Percentiles rank a stretch among this genome's conserved stretches.
These are phyloP conservation scores for Coranthus polyacanthus DNA, from an alignment of 2,797 vertebrate genomes.

Conservation along the genomic window DNA sequence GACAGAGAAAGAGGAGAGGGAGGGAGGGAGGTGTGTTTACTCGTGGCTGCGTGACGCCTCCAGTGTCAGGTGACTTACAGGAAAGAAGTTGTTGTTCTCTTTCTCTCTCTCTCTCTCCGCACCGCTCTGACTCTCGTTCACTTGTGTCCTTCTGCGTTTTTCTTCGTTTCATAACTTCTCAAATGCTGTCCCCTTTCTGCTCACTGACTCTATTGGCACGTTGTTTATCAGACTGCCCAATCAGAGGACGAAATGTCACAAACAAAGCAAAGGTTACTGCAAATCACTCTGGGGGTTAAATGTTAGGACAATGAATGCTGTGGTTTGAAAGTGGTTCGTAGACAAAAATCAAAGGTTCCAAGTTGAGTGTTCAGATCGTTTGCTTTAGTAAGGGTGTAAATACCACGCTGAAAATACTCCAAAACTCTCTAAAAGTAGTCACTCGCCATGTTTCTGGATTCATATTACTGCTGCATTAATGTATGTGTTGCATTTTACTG, in stretches of 20 bases:
- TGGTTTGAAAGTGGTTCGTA: too few species aligned
- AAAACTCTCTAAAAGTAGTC: too few species aligned
- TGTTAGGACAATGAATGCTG: too few species aligned
- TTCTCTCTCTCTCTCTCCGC: conserved; percentile 31
- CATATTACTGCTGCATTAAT: too few species aligned
- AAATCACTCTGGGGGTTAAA: too few species aligned
- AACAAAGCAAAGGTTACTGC: too few species aligned
- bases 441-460: too few species aligned
- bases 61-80: conserved; percentile 80
- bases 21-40: conserved; percentile 67
- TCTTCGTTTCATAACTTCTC: conserved; percentile 28
- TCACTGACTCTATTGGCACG: neutral
- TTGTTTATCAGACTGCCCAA: neutral
- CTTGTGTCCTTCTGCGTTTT: conserved; percentile 17
- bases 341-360: too few species aligned
- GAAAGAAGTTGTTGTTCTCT: conserved; percentile 73
- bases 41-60: conserved; percentile 69
- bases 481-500: too few species aligned
- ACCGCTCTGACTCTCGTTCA: conserved; percentile 34
- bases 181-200: conserved; percentile 15
- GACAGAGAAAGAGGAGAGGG: neutral
- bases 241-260: neutral
- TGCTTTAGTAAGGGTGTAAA: too few species aligned
- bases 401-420: too few species aligned
- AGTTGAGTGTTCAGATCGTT: too few species aligned